phyloP scores from a whole-genome alignment of 2,888 invertebrate genomes.

The Caenorhabditis afra region DNA sequence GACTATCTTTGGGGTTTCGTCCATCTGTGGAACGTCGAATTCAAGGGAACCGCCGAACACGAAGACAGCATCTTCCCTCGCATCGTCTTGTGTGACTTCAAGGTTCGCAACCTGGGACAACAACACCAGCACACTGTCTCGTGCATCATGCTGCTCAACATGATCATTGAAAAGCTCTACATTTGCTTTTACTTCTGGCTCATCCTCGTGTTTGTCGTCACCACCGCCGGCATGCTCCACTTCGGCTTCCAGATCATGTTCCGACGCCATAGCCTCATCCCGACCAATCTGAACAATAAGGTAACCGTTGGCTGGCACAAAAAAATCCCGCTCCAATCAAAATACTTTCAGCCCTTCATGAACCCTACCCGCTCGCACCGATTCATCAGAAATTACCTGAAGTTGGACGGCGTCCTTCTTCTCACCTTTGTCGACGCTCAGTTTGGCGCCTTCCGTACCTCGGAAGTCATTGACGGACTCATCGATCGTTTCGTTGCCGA shows the following conservation, averaged over 20 bases:
- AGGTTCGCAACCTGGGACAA: conserved; percentile 55
- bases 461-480: conserved; percentile 47
- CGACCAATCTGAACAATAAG: conserved; percentile 56
- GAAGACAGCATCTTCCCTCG: conserved; percentile 58
- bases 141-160: conserved; percentile 54
- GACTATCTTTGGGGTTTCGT: conserved; percentile 59
- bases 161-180: conserved; percentile 59
- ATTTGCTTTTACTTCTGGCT: conserved; percentile 60
- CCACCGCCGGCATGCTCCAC: conserved; percentile 38
- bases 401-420: conserved; percentile 52
- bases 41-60: conserved; percentile 58
- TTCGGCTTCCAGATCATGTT: conserved; percentile 53
- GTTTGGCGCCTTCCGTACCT: conserved; percentile 49
- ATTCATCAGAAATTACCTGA: conserved; percentile 49
- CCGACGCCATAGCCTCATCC: conserved; percentile 56
- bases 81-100: conserved; percentile 55
- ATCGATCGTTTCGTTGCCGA: conserved; percentile 48
- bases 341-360: conserved; percentile 42
- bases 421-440: conserved; percentile 52
- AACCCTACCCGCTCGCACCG: conserved; percentile 44
- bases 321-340: not conserved
- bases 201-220: conserved; percentile 49
- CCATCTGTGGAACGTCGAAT: conserved; percentile 56
- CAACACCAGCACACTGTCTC: conserved; percentile 60
- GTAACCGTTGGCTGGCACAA: conserved; percentile 4